Evolutionary conservation across 2,888 invertebrate genomes (phyloP), one percentile per base, ranked within the genome.

Genomic region (Eupithecia inturbata): DNA sequence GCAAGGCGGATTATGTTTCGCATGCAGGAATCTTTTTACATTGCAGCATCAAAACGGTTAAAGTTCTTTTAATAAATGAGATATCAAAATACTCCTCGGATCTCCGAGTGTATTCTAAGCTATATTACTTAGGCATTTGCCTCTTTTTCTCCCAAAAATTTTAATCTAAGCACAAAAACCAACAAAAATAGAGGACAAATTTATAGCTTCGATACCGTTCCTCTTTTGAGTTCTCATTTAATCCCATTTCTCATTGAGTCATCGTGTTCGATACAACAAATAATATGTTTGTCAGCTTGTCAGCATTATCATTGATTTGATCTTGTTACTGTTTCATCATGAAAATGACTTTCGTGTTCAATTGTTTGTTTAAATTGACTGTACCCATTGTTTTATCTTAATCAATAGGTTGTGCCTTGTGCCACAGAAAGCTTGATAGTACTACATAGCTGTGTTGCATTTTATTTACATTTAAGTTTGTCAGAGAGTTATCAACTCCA

Each of bases 241-340:
- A 19, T 28, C 31, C 39, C 28, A 60, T 26, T 77, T 76, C 62
- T 12, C 67, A 71, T 73, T 75, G 76, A 73, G 71, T 76, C 76
- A 71, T 73, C 68, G 69, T 78, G 68, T 74, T 22, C 76, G 26
- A 60, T 67, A 53, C 68, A 75, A 68, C 67, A 60, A 76, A 78
- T 77, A 75, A 81, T 79, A 77, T 73, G 79, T 79, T 78, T 75
- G 77, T 78, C 77, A 33, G 63, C n/a, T 33, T 66, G 66, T 36
- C 66, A 74, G 78, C 73, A 75, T 75, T 72, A 78, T 78, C 77
- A 70, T 72, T 78, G 78, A 77, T 77, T 77, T 73, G 73, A 79
- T 80, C 79, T 79, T 67, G 77, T 79, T 79, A 78, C 79, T 71
- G 75, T 77, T 75, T 73, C 75, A 77, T 77, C 76, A 77, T 67